Evolutionary conservation across 1,140 invertebrate genomes (phyloP), one percentile per base, ranked within the genome.

Genomic region (Helicorthomorpha holstii): DNA sequence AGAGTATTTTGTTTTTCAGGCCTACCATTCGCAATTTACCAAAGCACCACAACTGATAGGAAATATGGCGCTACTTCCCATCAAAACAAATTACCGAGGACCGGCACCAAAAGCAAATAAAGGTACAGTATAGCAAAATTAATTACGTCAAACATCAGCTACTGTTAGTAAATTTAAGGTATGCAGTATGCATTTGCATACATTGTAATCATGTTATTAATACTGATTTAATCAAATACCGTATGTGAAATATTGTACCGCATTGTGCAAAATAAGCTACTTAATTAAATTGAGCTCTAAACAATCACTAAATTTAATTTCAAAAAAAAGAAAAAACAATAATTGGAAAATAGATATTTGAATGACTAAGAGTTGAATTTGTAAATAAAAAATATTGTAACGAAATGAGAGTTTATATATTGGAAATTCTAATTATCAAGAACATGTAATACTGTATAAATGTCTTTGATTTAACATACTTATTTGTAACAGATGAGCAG

Each of bases 21-120:
- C 92, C 0, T 98, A 96, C 73, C 93, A 98, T 71, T 97, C 94
- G 0, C 81, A 81, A 61, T 81, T 94, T 59, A 71, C 76, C 16
- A 79, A 82, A 46, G 77, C 78, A 56, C 73, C 75, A n/a, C 70
- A 80, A 60, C 48, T 69, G 10, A 71, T 97, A n/a, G 93, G 90
- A 2, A 98, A 98, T 65, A 83, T 94, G 73, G 94, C 92, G 0
- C 60, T 96, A 22, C 64, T 96, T 50, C 90, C 93, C 19, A 63
- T 97, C 22, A 77, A 80, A 59, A 95, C 90, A 1, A 79, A 81
- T 57, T 84, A 77, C 59, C 75, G 90, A 63, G 93, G 93, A 34
- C 93, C 93, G 49, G 90, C 92, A 3, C 82, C 83, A 41, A 65
- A 69, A 55, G 70, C 62, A 56, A 71, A 68, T 57, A 60, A n/a